Conservation (phyloP, 1,140 invertebrate species). For the Battus philenor region DNA sequence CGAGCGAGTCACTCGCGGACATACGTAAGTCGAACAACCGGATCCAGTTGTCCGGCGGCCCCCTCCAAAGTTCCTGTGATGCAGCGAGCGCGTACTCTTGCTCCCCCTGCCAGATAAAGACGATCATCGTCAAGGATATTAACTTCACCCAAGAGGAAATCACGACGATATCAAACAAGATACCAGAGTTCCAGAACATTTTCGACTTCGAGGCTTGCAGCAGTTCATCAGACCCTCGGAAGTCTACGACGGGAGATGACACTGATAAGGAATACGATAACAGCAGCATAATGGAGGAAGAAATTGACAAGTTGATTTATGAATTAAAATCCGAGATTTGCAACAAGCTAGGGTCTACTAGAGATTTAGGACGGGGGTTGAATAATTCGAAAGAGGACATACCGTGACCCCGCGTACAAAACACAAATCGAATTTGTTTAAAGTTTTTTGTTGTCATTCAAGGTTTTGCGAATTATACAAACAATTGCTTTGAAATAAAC, state of each 20-base stretch:
- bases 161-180: not conserved
- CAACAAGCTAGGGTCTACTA: not conserved
- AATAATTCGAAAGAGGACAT: not conserved
- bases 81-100: constrained; percentile 3
- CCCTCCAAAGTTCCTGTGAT: not conserved
- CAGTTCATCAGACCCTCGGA: constrained; percentile 1
- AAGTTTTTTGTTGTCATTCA: no score
- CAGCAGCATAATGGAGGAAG: not conserved
- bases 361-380: not conserved
- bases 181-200: constrained; percentile 4
- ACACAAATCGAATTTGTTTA: no score
- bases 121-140: constrained; percentile 1
- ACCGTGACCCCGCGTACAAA: no score
- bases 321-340: constrained; percentile 4
- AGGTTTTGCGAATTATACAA: no score
- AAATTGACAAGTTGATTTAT: constrained; percentile 2
- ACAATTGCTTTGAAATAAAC: no score
- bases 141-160: constrained; percentile 4
- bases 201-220: not conserved
- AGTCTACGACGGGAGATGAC: not conserved
- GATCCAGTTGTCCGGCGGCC: no score
- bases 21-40: not conserved
- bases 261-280: not conserved
- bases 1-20: not conserved
- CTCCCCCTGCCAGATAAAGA: constrained; percentile 1